These are phyloP conservation scores for Nesoenas mayeri DNA, from an alignment of 2,113 vertebrate species.

Conservation along the genomic window DNA sequence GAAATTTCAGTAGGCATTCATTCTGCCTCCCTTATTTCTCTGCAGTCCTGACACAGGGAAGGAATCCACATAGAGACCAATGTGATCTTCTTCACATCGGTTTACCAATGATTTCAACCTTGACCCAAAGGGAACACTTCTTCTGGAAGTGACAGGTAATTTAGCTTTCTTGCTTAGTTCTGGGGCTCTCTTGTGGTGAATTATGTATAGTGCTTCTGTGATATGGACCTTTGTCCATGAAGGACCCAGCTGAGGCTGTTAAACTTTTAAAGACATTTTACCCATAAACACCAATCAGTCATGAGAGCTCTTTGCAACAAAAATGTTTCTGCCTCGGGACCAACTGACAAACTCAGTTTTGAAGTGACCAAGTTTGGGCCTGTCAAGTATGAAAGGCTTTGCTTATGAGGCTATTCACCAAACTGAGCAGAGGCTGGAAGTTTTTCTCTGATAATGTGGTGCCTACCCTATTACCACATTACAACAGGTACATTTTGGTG, in stretches of 20 bases:
- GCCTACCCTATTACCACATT: background rate
- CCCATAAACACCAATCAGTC: slow-evolving; percentile 22
- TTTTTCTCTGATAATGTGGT: background rate
- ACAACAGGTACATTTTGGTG: background rate
- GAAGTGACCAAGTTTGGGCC: background rate
- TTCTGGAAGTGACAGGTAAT: slow-evolving; percentile 77
- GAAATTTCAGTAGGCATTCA: background rate
- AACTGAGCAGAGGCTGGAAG: background rate
- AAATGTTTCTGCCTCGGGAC: background rate
- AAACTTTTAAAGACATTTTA: slow-evolving; percentile 67
- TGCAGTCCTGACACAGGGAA: background rate
- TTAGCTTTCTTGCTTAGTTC: slow-evolving; percentile 76
- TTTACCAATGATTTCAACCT: slow-evolving; percentile 73
- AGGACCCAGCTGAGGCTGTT: slow-evolving; percentile 61
- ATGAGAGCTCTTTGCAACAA: background rate
- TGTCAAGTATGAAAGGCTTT: background rate
- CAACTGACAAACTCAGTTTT: background rate
- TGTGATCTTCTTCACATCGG: slow-evolving; percentile 27
- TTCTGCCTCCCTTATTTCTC: background rate
- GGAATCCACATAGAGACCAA: background rate
- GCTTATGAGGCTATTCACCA: background rate
- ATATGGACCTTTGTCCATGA: slow-evolving; percentile 67
- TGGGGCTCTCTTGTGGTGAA: slow-evolving; percentile 80
- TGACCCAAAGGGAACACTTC: slow-evolving; percentile 75
- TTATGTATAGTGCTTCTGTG: slow-evolving; percentile 77